Conservation (phyloP, 2,797 vertebrate genomes). For the Valencia hispanica region DNA sequence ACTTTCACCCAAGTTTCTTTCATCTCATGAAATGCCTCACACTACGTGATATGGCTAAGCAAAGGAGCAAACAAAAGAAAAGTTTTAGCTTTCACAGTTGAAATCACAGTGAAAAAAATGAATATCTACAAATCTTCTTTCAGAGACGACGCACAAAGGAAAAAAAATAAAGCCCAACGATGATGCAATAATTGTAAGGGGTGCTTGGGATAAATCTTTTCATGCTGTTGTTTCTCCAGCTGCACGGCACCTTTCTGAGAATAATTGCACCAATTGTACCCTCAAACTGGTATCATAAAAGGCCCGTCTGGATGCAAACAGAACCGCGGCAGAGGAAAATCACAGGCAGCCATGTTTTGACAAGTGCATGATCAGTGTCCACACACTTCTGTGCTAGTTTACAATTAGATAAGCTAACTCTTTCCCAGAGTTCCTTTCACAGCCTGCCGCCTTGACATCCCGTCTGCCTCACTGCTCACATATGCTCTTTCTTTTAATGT, state of each 20-base stretch:
- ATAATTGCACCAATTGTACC: constrained; percentile 89
- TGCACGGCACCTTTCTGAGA: constrained; percentile 77
- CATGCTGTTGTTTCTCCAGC: constrained; percentile 85
- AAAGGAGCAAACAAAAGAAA: constrained; percentile 2
- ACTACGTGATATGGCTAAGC: neutral
- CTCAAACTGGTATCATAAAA: constrained; percentile 78
- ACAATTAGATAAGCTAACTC: constrained; percentile 69
- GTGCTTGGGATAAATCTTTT: constrained; percentile 77
- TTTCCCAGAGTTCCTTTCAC: constrained; percentile 61
- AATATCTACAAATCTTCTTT: constrained; percentile 42
- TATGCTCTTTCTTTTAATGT: constrained; percentile 66
- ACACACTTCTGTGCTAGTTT: constrained; percentile 54
- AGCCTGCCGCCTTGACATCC: constrained; percentile 39
- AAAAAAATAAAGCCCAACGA: constrained; percentile 66
- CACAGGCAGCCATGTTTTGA: constrained; percentile 71
- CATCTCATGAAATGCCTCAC: neutral
- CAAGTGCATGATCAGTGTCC: constrained; percentile 74
- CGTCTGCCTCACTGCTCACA: constrained; percentile 53
- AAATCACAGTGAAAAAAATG: constrained; percentile 13
- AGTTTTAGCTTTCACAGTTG: neutral
- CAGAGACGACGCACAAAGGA: constrained; percentile 41
- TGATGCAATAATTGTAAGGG: constrained; percentile 73
- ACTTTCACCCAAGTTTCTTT: neutral
- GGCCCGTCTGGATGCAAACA: constrained; percentile 83
- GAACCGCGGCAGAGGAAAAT: constrained; percentile 48